Base-by-base conservation (phyloP, 2,888 invertebrate species). In the Eumacrocentrus americanus region DNA sequence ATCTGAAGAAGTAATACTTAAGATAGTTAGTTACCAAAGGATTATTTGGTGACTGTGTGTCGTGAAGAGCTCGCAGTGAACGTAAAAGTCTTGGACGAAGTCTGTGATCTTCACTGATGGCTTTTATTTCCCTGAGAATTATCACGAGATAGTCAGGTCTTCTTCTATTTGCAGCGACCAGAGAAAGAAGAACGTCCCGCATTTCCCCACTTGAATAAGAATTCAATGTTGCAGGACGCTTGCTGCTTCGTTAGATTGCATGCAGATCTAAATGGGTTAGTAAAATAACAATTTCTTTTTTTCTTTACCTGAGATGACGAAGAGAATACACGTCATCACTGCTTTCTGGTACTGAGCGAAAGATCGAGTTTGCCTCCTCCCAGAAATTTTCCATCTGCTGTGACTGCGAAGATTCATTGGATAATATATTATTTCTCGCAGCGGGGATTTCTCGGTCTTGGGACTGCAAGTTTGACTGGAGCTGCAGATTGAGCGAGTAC, bases 401-500 rank as follows among this genome's bases (percentile, higher is more conserved):
- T 58, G 71, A 72, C 56, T 65, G 73, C 55, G 48, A 60, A 54
- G 58, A 57, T 23, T 78, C 78, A 22, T 72, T 74, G 16, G 68
- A 69, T 22, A 74, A 57, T 42, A 73, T 71, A 60, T 78, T 77
- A 53, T 70, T 78, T 22, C 73, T 68, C 1, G 68, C 64, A 1
- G 62, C 65, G 2, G 71, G 57, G 35, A 66, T 68, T 52, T 72
- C 72, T 25, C 75, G 63, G 11, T 76, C 76, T 52, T 74, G 77
- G 11, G 69, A 65, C 48, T 76, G 76, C 16, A 73, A 58, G 55
- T 75, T 74, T 2, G 74, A 72, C 38, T 68, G 71, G 5, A 72
- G 47, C 58, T 78, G 78, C 11, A 77, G 65, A 54, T 78, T 78
- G 25, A 73, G 58, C 6, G 77, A 75, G 60, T 76, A 78, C 37